phyloP scores from a whole-genome alignment of 2,113 vertebrate genomes.

The Macquaria australasica region DNA sequence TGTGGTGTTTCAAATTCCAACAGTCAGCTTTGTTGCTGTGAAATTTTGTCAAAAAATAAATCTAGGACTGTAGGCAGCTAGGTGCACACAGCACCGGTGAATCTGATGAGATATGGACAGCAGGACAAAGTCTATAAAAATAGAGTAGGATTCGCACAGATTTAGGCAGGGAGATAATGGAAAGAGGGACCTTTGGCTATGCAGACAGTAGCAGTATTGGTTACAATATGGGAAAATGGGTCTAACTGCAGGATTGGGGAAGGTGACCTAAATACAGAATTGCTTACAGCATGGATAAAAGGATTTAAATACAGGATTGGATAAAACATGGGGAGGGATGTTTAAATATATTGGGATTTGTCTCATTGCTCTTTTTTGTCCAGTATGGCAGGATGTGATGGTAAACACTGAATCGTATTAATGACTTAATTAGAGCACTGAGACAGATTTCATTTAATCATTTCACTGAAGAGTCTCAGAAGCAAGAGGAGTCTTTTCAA shows the following conservation, averaged over 20 bases:
- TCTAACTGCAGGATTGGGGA: constrained; percentile 35
- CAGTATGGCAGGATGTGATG: neutral
- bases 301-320: constrained; percentile 39
- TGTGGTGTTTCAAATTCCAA: constrained; percentile 3
- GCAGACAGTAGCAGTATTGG: constrained; percentile 18
- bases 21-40: constrained; percentile 7
- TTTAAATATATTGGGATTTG: constrained; percentile 39
- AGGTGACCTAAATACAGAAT: constrained; percentile 61
- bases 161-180: constrained; percentile 42
- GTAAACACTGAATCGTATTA: neutral
- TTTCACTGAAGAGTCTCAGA: neutral
- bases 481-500: neutral
- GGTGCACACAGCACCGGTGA: neutral
- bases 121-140: constrained; percentile 35
- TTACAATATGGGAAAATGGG: constrained; percentile 16
- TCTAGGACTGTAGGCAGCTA: constrained; percentile 2
- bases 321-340: constrained; percentile 24
- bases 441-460: neutral
- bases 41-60: constrained; percentile 35
- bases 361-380: constrained; percentile 25
- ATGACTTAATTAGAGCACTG: constrained; percentile 3
- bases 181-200: constrained; percentile 38
- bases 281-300: constrained; percentile 49
- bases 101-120: constrained; percentile 41
- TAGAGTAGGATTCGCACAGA: constrained; percentile 12